Conservation (phyloP, 2,888 invertebrate species). For the Drepana falcataria region DNA sequence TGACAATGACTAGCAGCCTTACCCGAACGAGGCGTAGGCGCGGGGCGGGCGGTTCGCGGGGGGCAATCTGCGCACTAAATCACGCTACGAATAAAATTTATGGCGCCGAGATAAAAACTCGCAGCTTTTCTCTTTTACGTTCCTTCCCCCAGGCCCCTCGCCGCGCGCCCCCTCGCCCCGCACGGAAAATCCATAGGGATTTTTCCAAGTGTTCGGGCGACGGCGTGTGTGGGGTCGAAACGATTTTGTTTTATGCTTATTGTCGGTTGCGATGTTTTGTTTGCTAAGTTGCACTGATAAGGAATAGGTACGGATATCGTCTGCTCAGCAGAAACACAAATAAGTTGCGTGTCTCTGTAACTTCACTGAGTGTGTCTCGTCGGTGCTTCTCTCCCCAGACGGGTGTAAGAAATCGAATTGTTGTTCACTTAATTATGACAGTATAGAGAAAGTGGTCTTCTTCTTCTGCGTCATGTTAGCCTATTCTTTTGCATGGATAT, state of each 20-base stretch:
- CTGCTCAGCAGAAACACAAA: slow-evolving; percentile 44
- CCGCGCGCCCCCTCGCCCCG: slow-evolving; percentile 40
- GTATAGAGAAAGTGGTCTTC: too few species aligned
- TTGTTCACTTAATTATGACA: too few species aligned
- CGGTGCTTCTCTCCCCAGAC: slow-evolving; percentile 2
- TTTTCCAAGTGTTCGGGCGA: slow-evolving; percentile 77
- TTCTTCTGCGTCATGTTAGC: too few species aligned
- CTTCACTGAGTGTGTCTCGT: slow-evolving; percentile 22
- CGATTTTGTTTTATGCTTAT: slow-evolving; percentile 79
- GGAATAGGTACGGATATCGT: slow-evolving; percentile 60
- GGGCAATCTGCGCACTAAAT: slow-evolving; percentile 80
- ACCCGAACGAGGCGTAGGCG: slow-evolving; percentile 74
- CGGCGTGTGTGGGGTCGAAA: slow-evolving; percentile 75
- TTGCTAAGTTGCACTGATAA: slow-evolving; percentile 75
- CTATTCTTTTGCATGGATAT: too few species aligned
- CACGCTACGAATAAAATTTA: slow-evolving; percentile 81
- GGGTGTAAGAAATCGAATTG: too few species aligned
- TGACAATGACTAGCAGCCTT: slow-evolving; percentile 79
- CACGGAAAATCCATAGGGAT: slow-evolving; percentile 78
- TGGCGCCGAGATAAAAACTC: slow-evolving; percentile 81
- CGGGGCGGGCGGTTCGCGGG: slow-evolving; percentile 56
- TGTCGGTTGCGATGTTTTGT: slow-evolving; percentile 74
- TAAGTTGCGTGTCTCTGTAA: slow-evolving; percentile 26
- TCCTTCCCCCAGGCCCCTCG: slow-evolving; percentile 55
- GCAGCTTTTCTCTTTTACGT: slow-evolving; percentile 81